These are phyloP conservation scores for Tonatia bakeri DNA, from an alignment of 2,113 vertebrate species.

Conservation along the genomic window DNA sequence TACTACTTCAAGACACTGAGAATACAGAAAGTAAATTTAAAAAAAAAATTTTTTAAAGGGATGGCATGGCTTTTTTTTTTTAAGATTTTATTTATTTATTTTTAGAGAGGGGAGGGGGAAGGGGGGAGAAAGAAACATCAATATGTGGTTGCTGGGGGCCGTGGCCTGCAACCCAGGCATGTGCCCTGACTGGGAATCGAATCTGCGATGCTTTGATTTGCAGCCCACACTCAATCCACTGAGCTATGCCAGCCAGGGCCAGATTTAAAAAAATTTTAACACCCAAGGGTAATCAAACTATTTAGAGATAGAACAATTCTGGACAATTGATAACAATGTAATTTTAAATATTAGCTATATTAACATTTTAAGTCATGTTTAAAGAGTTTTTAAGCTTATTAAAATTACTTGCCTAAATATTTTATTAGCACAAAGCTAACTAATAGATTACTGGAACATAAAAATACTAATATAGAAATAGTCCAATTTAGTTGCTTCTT, in stretches of 20 bases:
- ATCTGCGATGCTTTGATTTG: too few species aligned
- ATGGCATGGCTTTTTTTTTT: too few species aligned
- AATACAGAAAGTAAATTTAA: not conserved
- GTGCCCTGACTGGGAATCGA: too few species aligned
- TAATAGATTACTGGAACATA: not conserved
- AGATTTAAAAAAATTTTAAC: not conserved
- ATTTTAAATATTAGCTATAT: not conserved
- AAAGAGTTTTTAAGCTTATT: not conserved
- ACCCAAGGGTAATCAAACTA: not conserved
- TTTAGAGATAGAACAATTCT: not conserved
- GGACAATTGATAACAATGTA: not conserved
- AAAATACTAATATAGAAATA: not conserved
- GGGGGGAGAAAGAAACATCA: too few species aligned
- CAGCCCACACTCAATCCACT: too few species aligned
- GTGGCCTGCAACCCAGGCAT: too few species aligned
- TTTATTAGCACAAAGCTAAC: not conserved
- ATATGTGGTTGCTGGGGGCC: too few species aligned
- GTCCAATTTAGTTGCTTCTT: not conserved
- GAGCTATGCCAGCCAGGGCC: too few species aligned
- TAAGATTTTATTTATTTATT: too few species aligned
- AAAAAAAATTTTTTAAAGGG: too few species aligned
- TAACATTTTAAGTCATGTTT: not conserved
- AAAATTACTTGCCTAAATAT: not conserved
- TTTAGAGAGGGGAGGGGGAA: too few species aligned
- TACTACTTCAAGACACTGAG: not conserved